Evolutionary conservation across 2,888 invertebrate genomes (phyloP).

Genomic region (Phorcus lineatus): DNA sequence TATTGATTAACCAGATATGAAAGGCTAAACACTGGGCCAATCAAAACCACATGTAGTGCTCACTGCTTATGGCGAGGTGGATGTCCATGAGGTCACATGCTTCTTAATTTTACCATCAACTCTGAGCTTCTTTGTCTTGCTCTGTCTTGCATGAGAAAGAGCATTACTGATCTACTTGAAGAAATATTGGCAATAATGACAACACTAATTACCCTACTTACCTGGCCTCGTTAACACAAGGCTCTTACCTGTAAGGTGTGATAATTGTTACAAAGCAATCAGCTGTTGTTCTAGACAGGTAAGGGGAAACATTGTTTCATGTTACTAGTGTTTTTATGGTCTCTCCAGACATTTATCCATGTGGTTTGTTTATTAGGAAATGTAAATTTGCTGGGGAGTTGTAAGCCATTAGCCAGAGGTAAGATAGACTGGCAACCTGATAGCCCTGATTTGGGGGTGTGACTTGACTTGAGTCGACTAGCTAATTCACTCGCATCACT

Average conservation of each 20-base stretch:
- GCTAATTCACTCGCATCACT: too few relatives aligned
- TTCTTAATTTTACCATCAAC: too few relatives aligned
- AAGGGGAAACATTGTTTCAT: background rate
- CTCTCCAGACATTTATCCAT: background rate
- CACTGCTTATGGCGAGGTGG: too few relatives aligned
- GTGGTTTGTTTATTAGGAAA: slow-evolving; percentile 5
- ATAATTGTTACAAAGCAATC: background rate
- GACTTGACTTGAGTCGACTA: background rate
- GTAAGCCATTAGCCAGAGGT: background rate
- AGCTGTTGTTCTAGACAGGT: background rate
- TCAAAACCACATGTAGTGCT: too few relatives aligned
- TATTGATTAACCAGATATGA: too few relatives aligned
- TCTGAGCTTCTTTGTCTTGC: background rate
- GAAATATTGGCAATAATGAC: background rate
- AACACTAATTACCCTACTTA: background rate
- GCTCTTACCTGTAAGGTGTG: background rate
- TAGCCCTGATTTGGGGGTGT: background rate
- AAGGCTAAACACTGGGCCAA: too few relatives aligned
- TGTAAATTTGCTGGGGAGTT: background rate
- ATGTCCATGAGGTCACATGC: too few relatives aligned
- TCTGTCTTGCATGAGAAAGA: background rate
- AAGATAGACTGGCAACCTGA: background rate
- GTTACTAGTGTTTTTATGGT: background rate
- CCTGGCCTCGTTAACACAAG: background rate
- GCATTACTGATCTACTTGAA: background rate